Conservation (phyloP, 2,888 invertebrate genomes). For the Leptinotarsa juncta region DNA sequence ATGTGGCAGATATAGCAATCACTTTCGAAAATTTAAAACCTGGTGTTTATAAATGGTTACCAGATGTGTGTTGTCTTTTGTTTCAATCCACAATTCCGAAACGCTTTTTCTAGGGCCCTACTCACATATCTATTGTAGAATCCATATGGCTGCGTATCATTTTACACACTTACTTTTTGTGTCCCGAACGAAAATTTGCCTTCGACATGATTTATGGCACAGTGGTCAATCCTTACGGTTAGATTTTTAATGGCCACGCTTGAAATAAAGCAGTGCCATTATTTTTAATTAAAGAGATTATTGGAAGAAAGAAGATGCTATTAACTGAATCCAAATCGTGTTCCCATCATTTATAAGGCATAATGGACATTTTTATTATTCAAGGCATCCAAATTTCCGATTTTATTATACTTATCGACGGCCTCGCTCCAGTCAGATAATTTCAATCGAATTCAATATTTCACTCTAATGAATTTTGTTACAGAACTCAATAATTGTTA, state of each 20-base stretch:
- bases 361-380: constrained; percentile 32
- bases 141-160: constrained; percentile 56
- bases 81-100: constrained; percentile 53
- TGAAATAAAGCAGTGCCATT: constrained; percentile 34
- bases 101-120: constrained; percentile 55
- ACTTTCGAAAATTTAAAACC: constrained; percentile 52
- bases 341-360: constrained; percentile 23
- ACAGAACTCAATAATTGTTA: constrained; percentile 27
- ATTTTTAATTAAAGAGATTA: constrained; percentile 35
- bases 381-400: constrained; percentile 35
- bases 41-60: constrained; percentile 52
- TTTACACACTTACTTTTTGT: constrained; percentile 48
- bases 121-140: constrained; percentile 59
- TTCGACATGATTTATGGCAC: constrained; percentile 36
- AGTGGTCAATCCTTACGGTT: constrained; percentile 30
- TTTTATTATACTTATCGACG: constrained; percentile 35
- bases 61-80: constrained; percentile 56
- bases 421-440: constrained; percentile 37
- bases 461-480: constrained; percentile 24
- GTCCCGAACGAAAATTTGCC: constrained; percentile 41
- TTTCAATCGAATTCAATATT: constrained; percentile 27
- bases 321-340: constrained; percentile 17
- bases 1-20: constrained; percentile 51
- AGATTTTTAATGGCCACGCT: constrained; percentile 30
- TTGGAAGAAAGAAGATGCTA: constrained; percentile 27